phyloP scores from a whole-genome alignment of 2,113 vertebrate genomes.

The human (Homo sapiens) region DNA sequence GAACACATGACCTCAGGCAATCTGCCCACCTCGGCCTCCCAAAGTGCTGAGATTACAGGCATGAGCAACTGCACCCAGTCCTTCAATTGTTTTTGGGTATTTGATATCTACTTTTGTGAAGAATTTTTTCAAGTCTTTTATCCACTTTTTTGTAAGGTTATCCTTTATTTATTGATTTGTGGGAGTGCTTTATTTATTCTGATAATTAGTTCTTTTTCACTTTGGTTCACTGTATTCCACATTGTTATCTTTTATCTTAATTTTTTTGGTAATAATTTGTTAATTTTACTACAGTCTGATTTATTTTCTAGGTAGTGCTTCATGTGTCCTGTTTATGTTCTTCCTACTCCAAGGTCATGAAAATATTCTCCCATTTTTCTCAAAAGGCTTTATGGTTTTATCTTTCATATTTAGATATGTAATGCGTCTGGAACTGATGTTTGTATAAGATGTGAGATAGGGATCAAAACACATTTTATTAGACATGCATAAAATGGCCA shows the following conservation, averaged over 20 bases:
- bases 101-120: neutral
- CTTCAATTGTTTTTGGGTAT: neutral
- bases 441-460: neutral
- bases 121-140: neutral
- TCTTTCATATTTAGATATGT: neutral
- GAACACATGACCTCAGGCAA: no score
- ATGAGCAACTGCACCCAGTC: fast-evolving
- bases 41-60: no score
- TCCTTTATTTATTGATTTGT: neutral
- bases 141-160: neutral
- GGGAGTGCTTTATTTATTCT: neutral
- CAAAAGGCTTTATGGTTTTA: neutral
- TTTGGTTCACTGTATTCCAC: neutral
- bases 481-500: neutral
- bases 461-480: neutral
- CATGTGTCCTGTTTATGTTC: neutral
- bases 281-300: neutral
- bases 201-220: neutral
- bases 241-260: neutral
- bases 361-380: neutral
- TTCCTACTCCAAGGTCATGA: neutral
- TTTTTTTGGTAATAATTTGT: neutral
- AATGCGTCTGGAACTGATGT: neutral
- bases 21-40: no score
- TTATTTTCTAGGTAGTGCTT: neutral